phyloP scores from a whole-genome alignment of 1,140 invertebrate genomes.

The Diorhabda sublineata region DNA sequence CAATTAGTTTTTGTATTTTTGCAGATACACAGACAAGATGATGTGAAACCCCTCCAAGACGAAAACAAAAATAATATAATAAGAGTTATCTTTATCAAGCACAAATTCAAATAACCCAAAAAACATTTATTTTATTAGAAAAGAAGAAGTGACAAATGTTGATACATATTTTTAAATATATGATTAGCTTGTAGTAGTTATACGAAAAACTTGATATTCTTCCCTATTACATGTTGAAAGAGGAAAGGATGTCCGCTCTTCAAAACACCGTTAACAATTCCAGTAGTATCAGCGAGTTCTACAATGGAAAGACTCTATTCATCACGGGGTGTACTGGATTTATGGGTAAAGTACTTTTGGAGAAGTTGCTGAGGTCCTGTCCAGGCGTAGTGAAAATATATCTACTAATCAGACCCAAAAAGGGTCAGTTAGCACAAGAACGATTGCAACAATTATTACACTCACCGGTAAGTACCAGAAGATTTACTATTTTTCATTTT shows the following conservation, averaged over 20 bases:
- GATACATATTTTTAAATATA: neutral
- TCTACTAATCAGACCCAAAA: conserved; percentile 63
- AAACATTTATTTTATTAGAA: neutral
- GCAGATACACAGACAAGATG: neutral
- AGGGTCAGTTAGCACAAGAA: conserved; percentile 52
- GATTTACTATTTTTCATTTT: neutral
- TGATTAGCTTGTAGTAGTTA: conserved; percentile 1
- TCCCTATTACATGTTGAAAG: conserved; percentile 23
- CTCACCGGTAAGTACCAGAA: conserved; percentile 50
- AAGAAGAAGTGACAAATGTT: neutral
- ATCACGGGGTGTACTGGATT: conserved; percentile 45
- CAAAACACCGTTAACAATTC: conserved; percentile 4
- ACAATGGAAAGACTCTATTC: conserved; percentile 42
- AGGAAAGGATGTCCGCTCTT: conserved; percentile 16
- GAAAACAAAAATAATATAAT: neutral
- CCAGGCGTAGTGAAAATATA: conserved; percentile 61
- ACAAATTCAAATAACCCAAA: neutral
- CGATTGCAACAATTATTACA: conserved; percentile 53
- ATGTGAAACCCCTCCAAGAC: neutral
- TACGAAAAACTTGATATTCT: neutral
- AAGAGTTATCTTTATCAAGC: neutral
- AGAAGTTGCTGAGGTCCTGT: conserved; percentile 69
- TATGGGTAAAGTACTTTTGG: conserved; percentile 64
- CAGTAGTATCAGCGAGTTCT: conserved; percentile 38
- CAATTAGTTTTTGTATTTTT: neutral